Base-by-base conservation (phyloP, 2,113 vertebrate species). In the Tor tambroides region DNA sequence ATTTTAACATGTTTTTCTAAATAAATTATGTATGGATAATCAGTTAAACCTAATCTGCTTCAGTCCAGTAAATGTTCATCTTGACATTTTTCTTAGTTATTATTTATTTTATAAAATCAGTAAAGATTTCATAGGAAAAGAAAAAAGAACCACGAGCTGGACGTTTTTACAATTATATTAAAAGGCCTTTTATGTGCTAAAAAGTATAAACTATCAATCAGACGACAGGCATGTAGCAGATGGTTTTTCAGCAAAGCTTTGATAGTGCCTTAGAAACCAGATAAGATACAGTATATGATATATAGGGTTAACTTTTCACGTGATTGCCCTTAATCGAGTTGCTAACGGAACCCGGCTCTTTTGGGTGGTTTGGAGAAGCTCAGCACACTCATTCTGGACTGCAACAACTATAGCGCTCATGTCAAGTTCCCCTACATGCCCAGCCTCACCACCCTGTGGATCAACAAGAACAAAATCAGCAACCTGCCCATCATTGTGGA, bases 391-490 rank as follows among this genome's bases (percentile, higher is more conserved):
- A 93, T 95, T 81, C 92, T 96, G 92, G 95, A 95, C 90, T 91
- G 93, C 65, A 95, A 96, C 91, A 93, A 90, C 88, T 96, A 95
- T 91, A 93, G 89, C 2, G 91, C 94, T n/a, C 95, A 95, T 46
- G 91, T 95, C 21, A 95, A 94, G 88, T 95, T 96, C 67, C 94
- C 95, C 81, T 95, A 91, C 91, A 94, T 96, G 94, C 91, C 93
- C 0, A 93, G 92, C 2, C 61, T 95, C 87, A 95, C 92, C 90
- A 92, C 94, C 0, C 9, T 96, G 83, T 95, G 92, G 92, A 92
- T 96, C 93, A 95, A 95, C 93, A 95, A 95, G 89, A 96, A 95
- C 94, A 93, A 91, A 84, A 92, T 96, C 84, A 91, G 90, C 89
- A 95, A 96, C 59, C 91, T 95, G 80, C 94, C 95, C 1, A 92